Evolutionary conservation across 2,113 vertebrate species (phyloP), one percentile per base, ranked within the genome.

Genomic region (Sturnus vulgaris): DNA sequence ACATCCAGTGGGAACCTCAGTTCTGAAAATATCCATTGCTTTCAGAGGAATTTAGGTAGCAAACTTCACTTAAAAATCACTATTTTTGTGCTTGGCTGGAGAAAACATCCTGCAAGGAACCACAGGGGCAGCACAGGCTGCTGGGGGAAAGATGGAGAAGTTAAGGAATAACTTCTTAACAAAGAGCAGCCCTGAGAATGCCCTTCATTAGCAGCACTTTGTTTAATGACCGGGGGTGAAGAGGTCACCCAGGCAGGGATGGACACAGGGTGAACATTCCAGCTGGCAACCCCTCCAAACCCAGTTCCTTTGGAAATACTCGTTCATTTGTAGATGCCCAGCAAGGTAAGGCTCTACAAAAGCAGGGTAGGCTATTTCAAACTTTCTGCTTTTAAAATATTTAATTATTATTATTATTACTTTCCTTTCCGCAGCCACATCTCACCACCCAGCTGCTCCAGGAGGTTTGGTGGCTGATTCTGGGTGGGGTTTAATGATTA

Each of bases 1-100:
- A 53, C 2, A 1, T 18, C 56, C 65, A 30, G 40, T 0, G 39
- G 84, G 84, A 52, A n/a, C 7, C 52, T 33, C 88, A 70, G 63
- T 35, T 19, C 56, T 1, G 0, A 57, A 59, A 7, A 8, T 0
- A 2, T 0, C 5, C 4, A 3, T 8, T 1, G 1, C 17, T 64
- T 28, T 7, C 35, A 17, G 49, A 53, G 78, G 39, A 63, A 42
- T n/a, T 5, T 2, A 10, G 1, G 13, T 4, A n/a, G 49, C 57
- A 68, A 16, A 27, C 28, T 52, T 11, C 2, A 5, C 28, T 3
- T 9, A 15, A 65, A 39, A 89, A 57, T 10, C 11, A 4, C 11
- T 3, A 5, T 22, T 42, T 56, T 18, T 6, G 8, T 63, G 52
- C 63, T 52, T 4, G 5, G 75, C 44, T 80, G 55, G 24, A 69